Conservation (phyloP, 1,140 invertebrate species). For the Lepidostoma basale region DNA sequence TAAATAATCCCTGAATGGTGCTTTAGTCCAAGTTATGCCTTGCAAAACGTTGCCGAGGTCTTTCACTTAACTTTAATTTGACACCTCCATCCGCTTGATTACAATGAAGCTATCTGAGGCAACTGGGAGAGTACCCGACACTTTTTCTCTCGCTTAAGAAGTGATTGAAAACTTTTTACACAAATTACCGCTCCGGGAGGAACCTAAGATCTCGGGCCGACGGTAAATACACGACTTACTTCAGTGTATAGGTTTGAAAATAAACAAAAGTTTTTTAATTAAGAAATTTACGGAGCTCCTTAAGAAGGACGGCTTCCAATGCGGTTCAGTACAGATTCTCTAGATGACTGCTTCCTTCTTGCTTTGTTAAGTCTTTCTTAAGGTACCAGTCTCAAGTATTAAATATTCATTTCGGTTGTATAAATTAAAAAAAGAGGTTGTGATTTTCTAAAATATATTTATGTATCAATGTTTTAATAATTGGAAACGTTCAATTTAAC, state of each 20-base stretch:
- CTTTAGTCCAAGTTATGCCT: too few relatives aligned
- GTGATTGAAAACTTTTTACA: constrained; percentile 6
- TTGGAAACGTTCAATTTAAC: too few relatives aligned
- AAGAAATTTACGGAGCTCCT: constrained; percentile 15
- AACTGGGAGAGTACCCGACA: not conserved
- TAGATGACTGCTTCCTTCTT: not conserved
- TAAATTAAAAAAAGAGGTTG: too few relatives aligned
- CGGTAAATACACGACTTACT: constrained; percentile 10
- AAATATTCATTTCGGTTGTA: too few relatives aligned
- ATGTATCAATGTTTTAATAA: too few relatives aligned
- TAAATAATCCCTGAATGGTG: too few relatives aligned
- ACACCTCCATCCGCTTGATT: not conserved
- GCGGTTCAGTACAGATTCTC: not conserved
- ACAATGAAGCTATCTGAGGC: not conserved
- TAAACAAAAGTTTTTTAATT: constrained; percentile 26
- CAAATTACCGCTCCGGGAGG: not conserved
- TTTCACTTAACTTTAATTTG: not conserved
- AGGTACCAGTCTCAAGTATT: too few relatives aligned
- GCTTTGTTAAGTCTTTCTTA: constrained; percentile 1
- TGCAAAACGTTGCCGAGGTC: not conserved
- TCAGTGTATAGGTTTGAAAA: constrained; percentile 5
- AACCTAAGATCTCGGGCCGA: constrained; percentile 2
- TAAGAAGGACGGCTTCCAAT: not conserved
- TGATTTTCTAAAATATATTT: too few relatives aligned
- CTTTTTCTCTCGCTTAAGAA: not conserved